Base-by-base conservation (phyloP, 2,113 vertebrate genomes). In the Bubalus kerabau region DNA sequence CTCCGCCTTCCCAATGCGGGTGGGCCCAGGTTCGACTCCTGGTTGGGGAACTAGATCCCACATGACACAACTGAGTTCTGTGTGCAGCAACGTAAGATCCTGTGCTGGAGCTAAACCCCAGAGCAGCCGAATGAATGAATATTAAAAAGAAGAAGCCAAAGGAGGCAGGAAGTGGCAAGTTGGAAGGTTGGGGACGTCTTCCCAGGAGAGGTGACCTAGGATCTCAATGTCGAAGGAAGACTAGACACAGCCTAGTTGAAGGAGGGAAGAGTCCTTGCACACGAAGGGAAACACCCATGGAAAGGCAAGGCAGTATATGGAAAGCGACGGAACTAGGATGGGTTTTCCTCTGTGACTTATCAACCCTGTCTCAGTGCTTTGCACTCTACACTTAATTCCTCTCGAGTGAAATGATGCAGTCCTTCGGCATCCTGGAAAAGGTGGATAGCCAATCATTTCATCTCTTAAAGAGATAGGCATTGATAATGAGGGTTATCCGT, bases 281-380 rank as follows among this genome's bases (percentile, higher is more conserved):
- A 48, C 32, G 60, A 88, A 48, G 50, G 74, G 8, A 48, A 84
- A 36, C 19, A 30, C 8, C 5, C 17, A 14, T 1, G 12, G 30
- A 16, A 32, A 76, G 71, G 48, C 56, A 48, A 71, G 43, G 64
- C 59, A 57, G 10, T 30, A 3, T 19, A 57, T 60, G 48, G 67
- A 80, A 64, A 90, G 32, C 3, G 2, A 46, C 32, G 30, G 9
- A 85, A 80, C 14, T 1, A 83, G 36, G 56, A 83, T 6, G 19
- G 23, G 15, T 64, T 95, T 92, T 81, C 78, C 81, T 95, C 23
- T 83, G 94, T 96, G 94, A 88, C 80, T 94, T 97, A 94, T 64
- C 88, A 59, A 13, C 40, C 94, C 76, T 40, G 91, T 94, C 94
- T 89, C 91, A 12, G 17, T 50, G 90, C 76, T 97, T 95, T 87